A percentile compares a stretch with the other conserved stretches of the same genome.
These are phyloP conservation scores for Nematostella vectensis DNA, from an alignment of 92 coral and sea anemone species.

Conservation along the genomic window DNA sequence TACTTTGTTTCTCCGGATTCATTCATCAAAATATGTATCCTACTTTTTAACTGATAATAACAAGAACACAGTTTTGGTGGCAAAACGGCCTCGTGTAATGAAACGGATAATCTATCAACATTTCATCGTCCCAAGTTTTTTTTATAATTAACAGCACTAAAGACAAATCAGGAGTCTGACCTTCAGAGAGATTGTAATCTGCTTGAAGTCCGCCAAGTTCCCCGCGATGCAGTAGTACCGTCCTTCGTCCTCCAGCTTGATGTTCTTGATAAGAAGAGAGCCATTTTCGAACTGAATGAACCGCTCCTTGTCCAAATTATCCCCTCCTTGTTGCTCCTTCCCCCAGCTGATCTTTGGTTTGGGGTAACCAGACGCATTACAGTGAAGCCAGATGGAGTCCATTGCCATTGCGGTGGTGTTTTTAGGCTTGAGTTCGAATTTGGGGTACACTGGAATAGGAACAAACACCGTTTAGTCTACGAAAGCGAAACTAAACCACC, in stretches of 20 bases:
- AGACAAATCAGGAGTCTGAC: too few species aligned
- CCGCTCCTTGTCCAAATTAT: conserved; percentile 35
- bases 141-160: too few species aligned
- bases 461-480: too few species aligned
- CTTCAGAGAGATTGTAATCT: conserved; percentile 43
- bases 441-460: conserved; percentile 50
- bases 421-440: conserved; percentile 50
- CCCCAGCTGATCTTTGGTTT: conserved; percentile 79
- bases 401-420: conserved; percentile 53
- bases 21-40: too few species aligned
- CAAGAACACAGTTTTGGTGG: too few species aligned
- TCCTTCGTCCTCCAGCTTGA: conserved; percentile 36
- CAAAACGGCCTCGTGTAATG: too few species aligned
- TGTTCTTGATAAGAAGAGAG: conserved; percentile 46
- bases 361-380: conserved; percentile 76
- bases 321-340: conserved; percentile 44
- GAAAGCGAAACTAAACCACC: too few species aligned
- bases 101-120: too few species aligned
- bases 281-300: conserved; percentile 44
- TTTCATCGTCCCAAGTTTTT: too few species aligned
- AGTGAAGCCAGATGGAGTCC: conserved; percentile 60
- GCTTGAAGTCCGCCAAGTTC: conserved; percentile 38
- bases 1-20: too few species aligned
- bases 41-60: too few species aligned
- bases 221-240: conserved; percentile 73